Evolutionary conservation across 2,888 invertebrate species (phyloP), one percentile per base, ranked within the genome.

Genomic region (Aromia moschata): DNA sequence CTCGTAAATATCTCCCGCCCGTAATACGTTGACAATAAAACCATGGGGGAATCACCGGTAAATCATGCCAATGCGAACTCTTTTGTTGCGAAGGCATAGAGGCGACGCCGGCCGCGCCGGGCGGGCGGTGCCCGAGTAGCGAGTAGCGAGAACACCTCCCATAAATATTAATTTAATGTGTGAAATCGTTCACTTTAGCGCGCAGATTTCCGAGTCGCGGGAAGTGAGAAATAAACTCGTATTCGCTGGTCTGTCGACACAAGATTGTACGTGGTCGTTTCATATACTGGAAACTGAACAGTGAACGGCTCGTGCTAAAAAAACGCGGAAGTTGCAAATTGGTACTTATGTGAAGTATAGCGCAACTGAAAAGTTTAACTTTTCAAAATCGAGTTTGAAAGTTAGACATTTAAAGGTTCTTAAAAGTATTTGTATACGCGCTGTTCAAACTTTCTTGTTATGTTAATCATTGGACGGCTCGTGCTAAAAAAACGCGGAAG

Each of bases 21-120:
- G 60, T 70, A 68, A 70, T 71, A 70, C 66, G 70, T 70, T 70
- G 69, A 70, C 71, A 69, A 69, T 67, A 68, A 67, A 70, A 69
- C 67, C 68, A 57, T 64, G 46, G 58, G 65, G 62, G 67, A 67
- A 67, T 66, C 60, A 56, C 53, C 62, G 60, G 67, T 70, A 70
- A 72, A 72, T 70, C 70, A 70, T 70, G 58, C 55, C 30, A 38
- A 52, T 43, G 41, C 20, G 36, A 16, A 58, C 58, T 57, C 57
- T 59, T 54, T 60, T 51, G 57, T 51, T 38, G 18, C 18, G n/a
- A 15, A 41, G 15, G 30, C 11, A 43, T 11, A 43, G 12, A 25
- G 14, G 25, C 12, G 51, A 17, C 30, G 17, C 17, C 31, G 18
- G 31, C n/a, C 41, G 41, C 9, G 1, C 18, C 18, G 2, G 40